Evolutionary conservation across 2,797 vertebrate genomes (phyloP), one percentile per base, ranked within the genome.

Genomic region (Aulostomus chinensis): DNA sequence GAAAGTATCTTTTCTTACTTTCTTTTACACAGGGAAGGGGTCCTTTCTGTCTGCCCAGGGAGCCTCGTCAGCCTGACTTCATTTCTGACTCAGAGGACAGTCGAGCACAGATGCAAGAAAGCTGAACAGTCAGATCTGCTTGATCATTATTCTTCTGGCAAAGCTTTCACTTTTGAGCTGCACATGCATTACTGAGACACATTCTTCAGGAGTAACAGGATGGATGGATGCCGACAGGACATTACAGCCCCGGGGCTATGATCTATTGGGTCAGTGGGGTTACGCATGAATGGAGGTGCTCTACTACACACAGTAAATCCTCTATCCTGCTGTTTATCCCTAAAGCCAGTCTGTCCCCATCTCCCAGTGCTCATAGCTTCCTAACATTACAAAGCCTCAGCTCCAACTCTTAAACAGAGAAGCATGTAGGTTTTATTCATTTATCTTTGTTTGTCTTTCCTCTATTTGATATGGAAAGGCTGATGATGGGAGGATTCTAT

Each of bases 201-300:
- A 75, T 80, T 87, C 73, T 79, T 68, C 22, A 53, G 38, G 61
- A 73, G 61, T 68, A 79, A 73, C 50, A 59, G 64, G 62, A 81
- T 58, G 64, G 61, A 81, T 57, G 64, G 67, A 87, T 59, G 62
- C 51, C 68, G 65, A 85, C 64, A 68, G 60, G 57, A 59, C 26
- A 26, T 5, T 68, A 81, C 67, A 75, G 66, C 62, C 54, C 6
- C 8, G 28, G 68, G 67, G 68, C 67, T 30, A 51, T 67, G 75
- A 84, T 81, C 63, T 73, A 68, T 58, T 83, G 70, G 80, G 82
- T 86, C 78, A 83, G 5, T 70, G 42, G 53, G 40, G 45, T 59
- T 71, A 74, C 38, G 70, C 80, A 79, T 86, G 72, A 81, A 76
- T 76, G 78, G 73, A 78, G 55, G 65, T 74, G 49, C 59, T 70